Conservation (phyloP, 2,113 vertebrate genomes). For the Atlantisia rogersi region DNA sequence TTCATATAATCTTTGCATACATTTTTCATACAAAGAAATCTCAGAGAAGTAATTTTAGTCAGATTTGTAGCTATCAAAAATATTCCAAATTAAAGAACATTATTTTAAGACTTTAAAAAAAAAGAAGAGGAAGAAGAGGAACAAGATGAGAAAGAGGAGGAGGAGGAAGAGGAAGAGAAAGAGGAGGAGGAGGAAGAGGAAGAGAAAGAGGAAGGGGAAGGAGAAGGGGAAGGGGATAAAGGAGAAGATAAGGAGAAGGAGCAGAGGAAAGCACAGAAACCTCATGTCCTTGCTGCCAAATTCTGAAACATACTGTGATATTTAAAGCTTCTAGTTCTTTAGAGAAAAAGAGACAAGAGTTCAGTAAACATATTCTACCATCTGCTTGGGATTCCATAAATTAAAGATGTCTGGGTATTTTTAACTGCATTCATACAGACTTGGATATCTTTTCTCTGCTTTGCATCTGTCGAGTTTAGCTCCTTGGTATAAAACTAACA, state of each 20-base stretch:
- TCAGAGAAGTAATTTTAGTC: background rate
- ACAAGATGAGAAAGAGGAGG: too few relatives aligned
- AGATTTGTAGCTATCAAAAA: background rate
- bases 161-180: too few relatives aligned
- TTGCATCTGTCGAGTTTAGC: constrained; percentile 41
- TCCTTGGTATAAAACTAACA: constrained; percentile 4
- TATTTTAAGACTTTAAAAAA: background rate
- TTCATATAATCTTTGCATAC: background rate
- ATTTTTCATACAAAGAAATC: background rate
- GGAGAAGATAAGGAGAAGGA: too few relatives aligned
- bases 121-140: background rate
- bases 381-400: constrained; percentile 73
- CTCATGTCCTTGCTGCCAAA: background rate
- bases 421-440: constrained; percentile 43
- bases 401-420: constrained; percentile 70
- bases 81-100: background rate
- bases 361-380: constrained; percentile 66
- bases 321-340: constrained; percentile 61
- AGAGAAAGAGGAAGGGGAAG: too few relatives aligned
- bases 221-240: too few relatives aligned
- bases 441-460: constrained; percentile 44
- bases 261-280: background rate
- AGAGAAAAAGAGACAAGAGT: constrained; percentile 29
- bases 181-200: too few relatives aligned
- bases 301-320: constrained; percentile 32